Evolutionary conservation across 2,797 vertebrate genomes (phyloP), one percentile per base, ranked within the genome.

Genomic region (Microchirus variegatus): DNA sequence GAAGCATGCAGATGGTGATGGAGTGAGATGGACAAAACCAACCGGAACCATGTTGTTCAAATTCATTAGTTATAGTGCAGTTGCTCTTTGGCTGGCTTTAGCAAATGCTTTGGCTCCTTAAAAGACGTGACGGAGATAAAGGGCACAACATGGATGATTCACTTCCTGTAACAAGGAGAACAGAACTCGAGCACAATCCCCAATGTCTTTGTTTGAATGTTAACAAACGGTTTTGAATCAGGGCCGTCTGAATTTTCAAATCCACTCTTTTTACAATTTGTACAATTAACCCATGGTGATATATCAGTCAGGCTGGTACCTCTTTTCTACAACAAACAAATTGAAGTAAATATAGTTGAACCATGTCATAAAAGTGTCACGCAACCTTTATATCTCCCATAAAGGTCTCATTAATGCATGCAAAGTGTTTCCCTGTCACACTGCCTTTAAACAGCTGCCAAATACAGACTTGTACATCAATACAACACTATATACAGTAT

Each of bases 11-110:
- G 78, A 81, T 72, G 73, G 84, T 78, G 80, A 68, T 64, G 38
- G 73, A 71, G 37, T 12, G 48, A 62, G 64, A 67, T 58, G 59
- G 45, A 76, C 63, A 75, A 82, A 84, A 70, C 66, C 75, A 75
- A 75, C 42, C 72, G 75, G 63, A 87, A 79, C 72, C 22, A 4
- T 74, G 64, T 12, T 36, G 36, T 70, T 79, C 77, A 56, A 70
- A 74, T 66, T 58, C 51, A 78, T 78, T 78, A 77, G 53, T 52
- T n/a, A 36, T 49, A 44, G 14, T 76, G 58, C 45, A 16, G 57
- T 3, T 38, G 18, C 63, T 56, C 41, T 40, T 38, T 8, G 15
- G 62, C n/a, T 15, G 51, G 64, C 31, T 59, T 64, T 41, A 44
- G 18, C 18, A 35, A 17, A 57, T 10, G 8, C 58, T 35, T 55